These are phyloP conservation scores for Cephonodes hylas DNA, from an alignment of 2,888 invertebrate species.

Conservation along the genomic window DNA sequence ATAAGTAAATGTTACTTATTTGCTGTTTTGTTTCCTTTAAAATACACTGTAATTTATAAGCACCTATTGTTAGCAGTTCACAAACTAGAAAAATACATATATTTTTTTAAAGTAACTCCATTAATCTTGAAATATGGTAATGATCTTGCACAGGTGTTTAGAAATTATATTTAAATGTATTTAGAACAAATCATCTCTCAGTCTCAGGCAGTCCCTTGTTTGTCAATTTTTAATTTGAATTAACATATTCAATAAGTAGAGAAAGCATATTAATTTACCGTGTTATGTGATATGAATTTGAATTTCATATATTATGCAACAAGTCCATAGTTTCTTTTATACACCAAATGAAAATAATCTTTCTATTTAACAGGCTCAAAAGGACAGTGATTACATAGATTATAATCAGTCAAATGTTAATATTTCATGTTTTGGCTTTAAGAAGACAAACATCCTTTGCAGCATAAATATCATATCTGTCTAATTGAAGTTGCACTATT, in stretches of 20 bases:
- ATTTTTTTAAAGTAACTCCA: neutral
- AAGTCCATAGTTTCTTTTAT: neutral
- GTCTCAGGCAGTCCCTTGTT: neutral
- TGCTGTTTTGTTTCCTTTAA: too few species aligned
- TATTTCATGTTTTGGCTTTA: neutral
- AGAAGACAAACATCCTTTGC: too few species aligned
- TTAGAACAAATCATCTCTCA: neutral
- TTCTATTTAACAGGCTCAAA: too few species aligned
- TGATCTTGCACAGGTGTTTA: neutral
- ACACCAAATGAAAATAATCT: neutral
- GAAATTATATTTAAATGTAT: neutral
- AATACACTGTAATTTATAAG: too few species aligned
- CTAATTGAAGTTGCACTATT: too few species aligned
- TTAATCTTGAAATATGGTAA: neutral
- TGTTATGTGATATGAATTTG: neutral
- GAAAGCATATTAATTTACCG: slow-evolving; percentile 2
- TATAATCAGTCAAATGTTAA: too few species aligned
- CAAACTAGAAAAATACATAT: neutral
- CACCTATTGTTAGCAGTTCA: neutral
- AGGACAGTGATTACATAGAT: too few species aligned
- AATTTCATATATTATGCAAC: neutral
- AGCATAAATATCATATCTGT: too few species aligned
- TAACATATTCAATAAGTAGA: neutral
- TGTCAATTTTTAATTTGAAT: neutral
- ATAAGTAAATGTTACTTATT: too few species aligned